A percentile compares a stretch with the other conserved stretches of the same genome.
These are phyloP conservation scores for Altica lythri DNA, from an alignment of 2,888 invertebrate species.

Conservation along the genomic window DNA sequence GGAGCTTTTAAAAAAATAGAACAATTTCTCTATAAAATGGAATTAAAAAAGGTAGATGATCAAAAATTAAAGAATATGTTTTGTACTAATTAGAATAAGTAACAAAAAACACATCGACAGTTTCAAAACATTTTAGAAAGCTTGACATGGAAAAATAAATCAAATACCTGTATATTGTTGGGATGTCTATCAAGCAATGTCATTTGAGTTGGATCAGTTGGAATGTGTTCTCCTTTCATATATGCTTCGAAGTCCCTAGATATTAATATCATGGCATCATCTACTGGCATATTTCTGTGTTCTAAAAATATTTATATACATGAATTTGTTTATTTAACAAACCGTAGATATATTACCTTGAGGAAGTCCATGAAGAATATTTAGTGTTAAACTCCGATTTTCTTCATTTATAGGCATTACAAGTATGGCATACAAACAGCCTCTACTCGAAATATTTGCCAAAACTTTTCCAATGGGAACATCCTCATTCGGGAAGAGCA, in stretches of 20 bases:
- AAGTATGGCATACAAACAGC: slow-evolving; percentile 86
- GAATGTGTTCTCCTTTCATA: slow-evolving; percentile 58
- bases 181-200: slow-evolving; percentile 61
- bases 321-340: not conserved
- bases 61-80: too few relatives aligned
- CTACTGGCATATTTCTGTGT: slow-evolving; percentile 94
- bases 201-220: slow-evolving; percentile 45
- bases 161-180: slow-evolving; percentile 65
- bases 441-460: slow-evolving; percentile 86
- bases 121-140: not conserved
- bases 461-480: slow-evolving; percentile 78
- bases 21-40: too few relatives aligned
- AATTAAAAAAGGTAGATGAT: too few relatives aligned
- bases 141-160: slow-evolving; percentile 37
- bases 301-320: slow-evolving; percentile 63
- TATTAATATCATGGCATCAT: slow-evolving; percentile 83
- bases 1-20: too few relatives aligned
- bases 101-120: too few relatives aligned
- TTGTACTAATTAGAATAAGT: too few relatives aligned
- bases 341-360: slow-evolving; percentile 83
- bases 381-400: slow-evolving; percentile 84
- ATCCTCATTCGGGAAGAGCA: slow-evolving; percentile 90
- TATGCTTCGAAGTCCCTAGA: slow-evolving; percentile 71
- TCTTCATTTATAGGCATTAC: slow-evolving; percentile 86
- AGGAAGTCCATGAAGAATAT: slow-evolving; percentile 87